A percentile compares a stretch with the other conserved stretches of the same genome.
These are phyloP conservation scores for Sycophaga agraensis DNA, from an alignment of 1,140 invertebrate species.

Conservation along the genomic window DNA sequence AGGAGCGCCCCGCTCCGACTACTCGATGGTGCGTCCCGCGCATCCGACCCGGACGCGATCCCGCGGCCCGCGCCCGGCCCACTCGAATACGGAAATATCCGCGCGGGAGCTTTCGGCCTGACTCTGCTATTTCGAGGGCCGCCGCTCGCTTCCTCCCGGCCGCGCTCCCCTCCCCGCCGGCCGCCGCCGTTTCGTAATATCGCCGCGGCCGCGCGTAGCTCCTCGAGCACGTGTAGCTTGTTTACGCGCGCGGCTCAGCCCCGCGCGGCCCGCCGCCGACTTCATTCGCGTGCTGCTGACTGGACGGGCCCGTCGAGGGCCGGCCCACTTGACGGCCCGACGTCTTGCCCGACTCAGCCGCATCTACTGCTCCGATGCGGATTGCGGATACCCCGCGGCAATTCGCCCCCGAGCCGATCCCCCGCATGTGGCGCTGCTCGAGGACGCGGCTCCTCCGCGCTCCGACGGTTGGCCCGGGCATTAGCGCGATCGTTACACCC, in stretches of 20 bases:
- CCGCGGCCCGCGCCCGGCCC: neutral
- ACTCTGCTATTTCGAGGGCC: conserved; percentile 31
- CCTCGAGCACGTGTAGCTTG: neutral
- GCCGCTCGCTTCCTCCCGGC: neutral
- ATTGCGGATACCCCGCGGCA: no score
- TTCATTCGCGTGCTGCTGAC: no score
- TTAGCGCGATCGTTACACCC: no score
- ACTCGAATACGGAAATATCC: conserved; percentile 31
- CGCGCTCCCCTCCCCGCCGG: no score
- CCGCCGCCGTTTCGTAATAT: conserved; percentile 8
- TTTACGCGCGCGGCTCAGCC: no score
- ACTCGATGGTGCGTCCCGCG: conserved; percentile 54
- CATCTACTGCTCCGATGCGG: no score
- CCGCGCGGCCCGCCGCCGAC: no score
- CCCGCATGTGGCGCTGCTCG: neutral
- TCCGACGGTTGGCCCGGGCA: no score
- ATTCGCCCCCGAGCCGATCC: neutral
- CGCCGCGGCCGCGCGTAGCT: neutral
- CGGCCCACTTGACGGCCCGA: no score
- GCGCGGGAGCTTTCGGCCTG: conserved; percentile 17
- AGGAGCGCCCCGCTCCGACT: conserved; percentile 52
- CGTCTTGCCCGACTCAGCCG: no score
- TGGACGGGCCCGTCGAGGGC: no score
- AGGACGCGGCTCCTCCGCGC: no score
- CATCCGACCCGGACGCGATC: neutral